Evolutionary conservation across 2,888 invertebrate genomes (phyloP).

Genomic region (Lordiphosa andalusiaca): DNA sequence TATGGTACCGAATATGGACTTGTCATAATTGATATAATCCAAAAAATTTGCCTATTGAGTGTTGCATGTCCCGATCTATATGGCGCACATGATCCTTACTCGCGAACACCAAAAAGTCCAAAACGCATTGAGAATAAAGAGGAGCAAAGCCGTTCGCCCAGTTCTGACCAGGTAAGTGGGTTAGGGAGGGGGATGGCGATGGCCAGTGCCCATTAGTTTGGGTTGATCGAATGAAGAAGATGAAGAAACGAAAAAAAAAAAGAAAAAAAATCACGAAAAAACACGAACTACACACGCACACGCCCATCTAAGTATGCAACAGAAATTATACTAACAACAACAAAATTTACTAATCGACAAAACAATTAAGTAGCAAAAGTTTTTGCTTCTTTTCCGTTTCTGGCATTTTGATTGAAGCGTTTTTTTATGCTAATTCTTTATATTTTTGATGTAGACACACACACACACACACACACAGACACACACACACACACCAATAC

Average conservation of each 20-base stretch:
- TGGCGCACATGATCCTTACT: slow-evolving; percentile 92
- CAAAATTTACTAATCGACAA: too few relatives aligned
- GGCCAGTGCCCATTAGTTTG: neutral
- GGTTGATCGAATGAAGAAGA: neutral
- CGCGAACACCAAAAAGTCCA: slow-evolving; percentile 89
- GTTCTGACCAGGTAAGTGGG: slow-evolving; percentile 91
- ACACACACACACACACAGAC: slow-evolving; percentile 19
- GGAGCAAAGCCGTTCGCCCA: slow-evolving; percentile 89
- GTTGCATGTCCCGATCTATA: slow-evolving; percentile 95
- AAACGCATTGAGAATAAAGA: slow-evolving; percentile 82
- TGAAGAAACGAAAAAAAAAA: neutral
- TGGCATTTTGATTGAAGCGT: too few relatives aligned
- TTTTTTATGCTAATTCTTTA: slow-evolving; percentile 3
- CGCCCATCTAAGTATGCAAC: too few relatives aligned
- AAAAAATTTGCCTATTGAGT: slow-evolving; percentile 93
- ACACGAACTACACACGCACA: too few relatives aligned
- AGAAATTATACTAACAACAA: too few relatives aligned
- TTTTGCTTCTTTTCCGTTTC: too few relatives aligned
- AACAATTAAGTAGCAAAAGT: too few relatives aligned
- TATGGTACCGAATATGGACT: slow-evolving; percentile 98
- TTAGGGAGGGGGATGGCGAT: too few relatives aligned
- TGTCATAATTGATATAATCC: slow-evolving; percentile 96
- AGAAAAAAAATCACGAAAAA: too few relatives aligned
- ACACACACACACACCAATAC: slow-evolving; percentile 22
- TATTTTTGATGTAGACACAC: slow-evolving; percentile 3